Percentiles rank a stretch among this genome's conserved stretches.
Conservation (phyloP, 37 sponge, comb jelly and placozoan species). For the Beroe ovata region DNA sequence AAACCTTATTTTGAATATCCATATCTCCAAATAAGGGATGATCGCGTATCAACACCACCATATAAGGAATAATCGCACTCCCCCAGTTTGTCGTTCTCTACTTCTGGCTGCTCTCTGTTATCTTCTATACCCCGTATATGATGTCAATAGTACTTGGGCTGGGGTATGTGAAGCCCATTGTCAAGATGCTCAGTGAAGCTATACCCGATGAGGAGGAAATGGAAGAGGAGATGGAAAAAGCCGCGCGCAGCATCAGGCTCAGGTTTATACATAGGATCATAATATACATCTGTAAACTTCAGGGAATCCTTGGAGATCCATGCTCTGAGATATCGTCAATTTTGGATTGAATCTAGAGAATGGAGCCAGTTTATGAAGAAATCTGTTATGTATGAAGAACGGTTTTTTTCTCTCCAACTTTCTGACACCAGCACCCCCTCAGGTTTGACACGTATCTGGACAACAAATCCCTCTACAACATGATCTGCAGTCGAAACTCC, state of each 20-base stretch:
- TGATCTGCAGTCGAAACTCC: not conserved
- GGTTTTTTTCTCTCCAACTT: too few species aligned
- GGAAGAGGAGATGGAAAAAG: not conserved
- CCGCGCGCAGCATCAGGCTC: not conserved
- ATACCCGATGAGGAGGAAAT: constrained; percentile 16
- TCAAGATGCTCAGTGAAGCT: not conserved
- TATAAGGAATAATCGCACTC: not conserved
- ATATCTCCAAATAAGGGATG: too few species aligned
- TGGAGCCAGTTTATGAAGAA: too few species aligned
- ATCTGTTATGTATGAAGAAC: too few species aligned
- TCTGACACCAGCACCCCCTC: too few species aligned
- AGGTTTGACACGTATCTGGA: not conserved
- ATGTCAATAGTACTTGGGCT: not conserved
- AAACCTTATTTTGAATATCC: too few species aligned
- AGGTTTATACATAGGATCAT: too few species aligned
- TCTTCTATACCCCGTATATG: constrained; percentile 46
- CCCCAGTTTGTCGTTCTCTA: constrained; percentile 3
- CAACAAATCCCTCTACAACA: constrained; percentile 1
- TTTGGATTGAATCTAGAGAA: too few species aligned
- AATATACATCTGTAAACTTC: too few species aligned
- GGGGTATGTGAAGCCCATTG: not conserved
- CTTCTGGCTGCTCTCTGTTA: constrained; percentile 22
- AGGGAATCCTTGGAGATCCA: too few species aligned
- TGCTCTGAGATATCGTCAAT: too few species aligned
- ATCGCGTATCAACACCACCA: too few species aligned